Evolutionary conservation across 1,140 invertebrate species (phyloP), one percentile per base, ranked within the genome.

Genomic region (Sitodiplosis mosellana): DNA sequence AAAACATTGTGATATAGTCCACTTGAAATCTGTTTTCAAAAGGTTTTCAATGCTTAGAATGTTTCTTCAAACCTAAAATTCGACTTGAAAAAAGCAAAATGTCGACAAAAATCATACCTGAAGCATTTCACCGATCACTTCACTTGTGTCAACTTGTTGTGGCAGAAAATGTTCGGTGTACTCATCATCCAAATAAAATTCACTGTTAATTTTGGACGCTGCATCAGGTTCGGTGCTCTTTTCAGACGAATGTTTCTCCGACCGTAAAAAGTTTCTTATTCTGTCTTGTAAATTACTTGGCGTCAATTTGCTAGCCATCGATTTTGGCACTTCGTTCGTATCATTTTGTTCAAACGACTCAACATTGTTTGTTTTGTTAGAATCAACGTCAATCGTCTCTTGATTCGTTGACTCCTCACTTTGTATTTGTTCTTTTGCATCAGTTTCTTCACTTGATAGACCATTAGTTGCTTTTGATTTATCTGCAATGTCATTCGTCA

Each of bases 1-100:
- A 79, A 51, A 14, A 71, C 66, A 52, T 68, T 72, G 57, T 82
- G 79, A 52, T 76, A 74, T 52, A 70, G 71, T 22, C 79, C 79
- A 63, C 73, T 74, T 21, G 69, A 63, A 33, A 78, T 65, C 69
- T 76, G 15, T 34, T 46, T 20, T 21, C 52, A 14, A 22, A 19
- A 19, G 11, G 3, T 43, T 18, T 18, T 18, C 11, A 43, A 43
- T 8, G 33, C 33, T 8, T 34, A 34, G 14, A 34, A 41, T 41
- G 6, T 6, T 41, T 41, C 15, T 8, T 18, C 27, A 46, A 17
- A n/a, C n/a, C n/a, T n/a, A n/a, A n/a, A n/a, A n/a, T n/a, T n/a
- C n/a, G n/a, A n/a, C n/a, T 50, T 48, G n/a, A 43, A 41, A 33
- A 41, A 22, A 33, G 19, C 22, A 10, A 17, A 34, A 45, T 41